Conservation (phyloP, 37 sponge, comb jelly and placozoan species). For the Halichondria panicea region DNA sequence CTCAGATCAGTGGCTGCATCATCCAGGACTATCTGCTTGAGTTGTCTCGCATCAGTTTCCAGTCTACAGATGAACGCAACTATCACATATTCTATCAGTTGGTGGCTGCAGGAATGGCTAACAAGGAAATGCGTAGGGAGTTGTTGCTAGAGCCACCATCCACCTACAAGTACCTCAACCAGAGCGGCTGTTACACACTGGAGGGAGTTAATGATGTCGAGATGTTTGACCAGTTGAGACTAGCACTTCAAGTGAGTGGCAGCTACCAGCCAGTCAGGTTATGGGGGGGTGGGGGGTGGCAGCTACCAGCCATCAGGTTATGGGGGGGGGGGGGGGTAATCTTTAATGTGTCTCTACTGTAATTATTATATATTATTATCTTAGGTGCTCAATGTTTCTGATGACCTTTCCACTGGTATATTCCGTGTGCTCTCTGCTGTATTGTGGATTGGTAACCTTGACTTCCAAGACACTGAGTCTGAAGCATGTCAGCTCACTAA, state of each 20-base stretch:
- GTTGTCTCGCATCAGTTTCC: slow-evolving; percentile 86
- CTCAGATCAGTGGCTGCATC: slow-evolving; percentile 90
- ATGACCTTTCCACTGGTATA: slow-evolving; percentile 62
- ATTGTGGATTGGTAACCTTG: slow-evolving; percentile 88
- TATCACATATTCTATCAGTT: slow-evolving; percentile 95
- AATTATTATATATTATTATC: background rate
- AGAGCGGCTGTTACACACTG: slow-evolving; percentile 86
- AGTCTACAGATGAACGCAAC: slow-evolving; percentile 86
- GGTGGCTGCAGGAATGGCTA: slow-evolving; percentile 71
- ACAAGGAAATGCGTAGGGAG: slow-evolving; percentile 59
- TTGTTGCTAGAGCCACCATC: slow-evolving; percentile 70
- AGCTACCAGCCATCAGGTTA: too few relatives aligned
- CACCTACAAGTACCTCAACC: slow-evolving; percentile 86
- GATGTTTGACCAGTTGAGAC: slow-evolving; percentile 84
- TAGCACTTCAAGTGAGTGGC: slow-evolving; percentile 74
- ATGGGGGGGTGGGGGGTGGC: too few relatives aligned
- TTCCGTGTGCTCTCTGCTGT: slow-evolving; percentile 85
- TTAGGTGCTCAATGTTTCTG: slow-evolving; percentile 67
- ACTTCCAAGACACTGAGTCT: slow-evolving; percentile 75
- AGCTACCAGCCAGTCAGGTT: background rate
- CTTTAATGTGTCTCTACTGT: too few relatives aligned
- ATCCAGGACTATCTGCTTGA: slow-evolving; percentile 95
- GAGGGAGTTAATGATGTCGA: slow-evolving; percentile 75
- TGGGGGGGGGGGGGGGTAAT: too few relatives aligned
- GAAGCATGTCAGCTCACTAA: slow-evolving; percentile 77